Base-by-base conservation (phyloP, 2,113 vertebrate genomes). In the Athene cunicularia region DNA sequence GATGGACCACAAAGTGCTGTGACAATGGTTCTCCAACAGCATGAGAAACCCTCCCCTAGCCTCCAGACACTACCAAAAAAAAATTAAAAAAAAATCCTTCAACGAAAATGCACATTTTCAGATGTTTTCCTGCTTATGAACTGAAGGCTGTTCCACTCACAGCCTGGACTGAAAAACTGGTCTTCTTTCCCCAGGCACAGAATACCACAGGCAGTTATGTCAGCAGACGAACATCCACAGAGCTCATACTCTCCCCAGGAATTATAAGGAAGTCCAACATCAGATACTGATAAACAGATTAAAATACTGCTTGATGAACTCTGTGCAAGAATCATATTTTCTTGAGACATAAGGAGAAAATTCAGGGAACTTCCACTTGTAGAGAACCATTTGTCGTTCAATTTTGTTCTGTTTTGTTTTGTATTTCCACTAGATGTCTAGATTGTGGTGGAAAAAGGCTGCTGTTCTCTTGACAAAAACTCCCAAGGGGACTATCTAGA, bases 121-220 rank as follows among this genome's bases (percentile, higher is more conserved):
- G 60, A 47, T 47, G 15, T 35, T 20, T 47, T 74, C 62, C 80
- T 59, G 60, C 37, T 59, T 35, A 53, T 28, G 26, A 85, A 32
- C 28, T 76, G 63, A 6, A 55, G 32, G 26, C 12, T 66, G 35
- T 52, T 90, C 45, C 60, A 59, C 16, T 28, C 28, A 47, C 39
- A 80, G 45, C 21, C 37, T 19, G 37, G 71, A 53, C 24, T 39
- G 47, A 28, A 75, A 70, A 63, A 22, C 10, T 35, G 10, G 5
- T 58, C n/a, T 13, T 71, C 41, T 23, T 33, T 62, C 35, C 52
- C 32, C 56, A 66, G 56, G 35, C 45, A 73, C 62, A 41, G 59
- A 70, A 18, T 64, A 55, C 53, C 50, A 64, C 0, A 0, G 43
- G 45, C 60, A 94, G n/a, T 43, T 43, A 10, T 1, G 14, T 4